Evolutionary conservation across 2,888 invertebrate genomes (phyloP).

Genomic region (Microplitis manilae): DNA sequence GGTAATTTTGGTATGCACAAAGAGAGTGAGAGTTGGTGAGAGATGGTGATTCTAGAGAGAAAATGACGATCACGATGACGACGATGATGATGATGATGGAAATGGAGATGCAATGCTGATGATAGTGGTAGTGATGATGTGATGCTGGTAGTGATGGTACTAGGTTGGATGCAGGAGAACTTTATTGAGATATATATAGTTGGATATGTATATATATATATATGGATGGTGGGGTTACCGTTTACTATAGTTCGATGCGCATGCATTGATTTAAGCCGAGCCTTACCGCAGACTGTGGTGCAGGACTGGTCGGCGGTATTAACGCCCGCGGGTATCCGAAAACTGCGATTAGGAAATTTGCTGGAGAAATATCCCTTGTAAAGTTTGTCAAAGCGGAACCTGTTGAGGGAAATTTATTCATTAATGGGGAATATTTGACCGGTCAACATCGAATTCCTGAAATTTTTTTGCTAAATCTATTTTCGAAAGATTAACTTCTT

Average conservation of each 20-base stretch:
- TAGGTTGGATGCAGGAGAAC: neutral
- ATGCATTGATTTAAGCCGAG: conserved; percentile 61
- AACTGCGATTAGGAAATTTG: neutral
- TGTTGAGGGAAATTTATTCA: neutral
- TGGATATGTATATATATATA: conserved; percentile 49
- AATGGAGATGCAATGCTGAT: conserved; percentile 42
- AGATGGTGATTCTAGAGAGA: conserved; percentile 17
- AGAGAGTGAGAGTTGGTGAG: conserved; percentile 14
- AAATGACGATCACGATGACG: conserved; percentile 54
- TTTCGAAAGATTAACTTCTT: no score
- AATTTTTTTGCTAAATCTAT: no score
- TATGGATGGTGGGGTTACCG: conserved; percentile 44
- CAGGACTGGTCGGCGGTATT: conserved; percentile 48
- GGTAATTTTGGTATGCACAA: conserved; percentile 31
- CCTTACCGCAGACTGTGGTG: conserved; percentile 52
- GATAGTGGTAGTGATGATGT: neutral
- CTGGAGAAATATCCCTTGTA: neutral
- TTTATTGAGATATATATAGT: conserved; percentile 35
- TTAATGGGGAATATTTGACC: no score
- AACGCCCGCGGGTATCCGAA: conserved; percentile 32
- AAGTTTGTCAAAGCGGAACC: neutral
- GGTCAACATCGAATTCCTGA: no score
- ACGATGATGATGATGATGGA: conserved; percentile 52
- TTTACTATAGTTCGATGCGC: conserved; percentile 51
- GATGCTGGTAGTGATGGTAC: conserved; percentile 42